Evolutionary conservation across 2,797 vertebrate genomes (phyloP).

Genomic region (Crypturellus tataupa): DNA sequence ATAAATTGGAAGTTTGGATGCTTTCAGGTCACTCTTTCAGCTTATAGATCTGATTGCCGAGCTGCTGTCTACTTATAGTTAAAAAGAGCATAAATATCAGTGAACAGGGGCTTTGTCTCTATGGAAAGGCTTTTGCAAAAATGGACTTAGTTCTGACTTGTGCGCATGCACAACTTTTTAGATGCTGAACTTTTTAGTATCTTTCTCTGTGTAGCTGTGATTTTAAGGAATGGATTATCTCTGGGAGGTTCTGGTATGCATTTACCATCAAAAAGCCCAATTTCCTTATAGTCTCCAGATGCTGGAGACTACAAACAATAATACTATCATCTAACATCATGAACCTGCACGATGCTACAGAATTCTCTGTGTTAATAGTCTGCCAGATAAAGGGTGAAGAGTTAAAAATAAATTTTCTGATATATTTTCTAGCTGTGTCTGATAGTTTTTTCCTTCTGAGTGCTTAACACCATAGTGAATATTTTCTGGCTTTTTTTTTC

Average conservation of each 20-base stretch:
- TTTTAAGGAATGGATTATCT: background rate
- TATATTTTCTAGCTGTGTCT: background rate
- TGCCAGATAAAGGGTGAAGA: background rate
- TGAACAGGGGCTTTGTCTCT: background rate
- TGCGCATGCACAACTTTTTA: background rate
- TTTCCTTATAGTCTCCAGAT: background rate
- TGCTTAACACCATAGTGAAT: background rate
- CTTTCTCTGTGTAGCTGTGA: background rate
- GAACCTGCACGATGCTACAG: background rate
- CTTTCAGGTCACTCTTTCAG: background rate
- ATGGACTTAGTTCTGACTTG: background rate
- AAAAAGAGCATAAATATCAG: background rate
- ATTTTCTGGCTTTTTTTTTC: background rate
- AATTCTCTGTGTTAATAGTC: background rate
- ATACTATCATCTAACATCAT: background rate
- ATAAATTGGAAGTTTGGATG: background rate
- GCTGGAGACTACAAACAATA: background rate
- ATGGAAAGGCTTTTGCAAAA: background rate
- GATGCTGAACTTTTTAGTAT: background rate
- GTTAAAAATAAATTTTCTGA: background rate
- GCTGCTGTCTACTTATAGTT: background rate
- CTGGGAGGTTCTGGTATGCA: accelerated
- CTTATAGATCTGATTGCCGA: background rate
- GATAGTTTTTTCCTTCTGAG: background rate
- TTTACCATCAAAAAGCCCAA: background rate